Percentiles rank a stretch among this genome's conserved stretches.
These are phyloP conservation scores for Coregonus suidteri DNA, from an alignment of 2,797 vertebrate genomes.

Conservation along the genomic window DNA sequence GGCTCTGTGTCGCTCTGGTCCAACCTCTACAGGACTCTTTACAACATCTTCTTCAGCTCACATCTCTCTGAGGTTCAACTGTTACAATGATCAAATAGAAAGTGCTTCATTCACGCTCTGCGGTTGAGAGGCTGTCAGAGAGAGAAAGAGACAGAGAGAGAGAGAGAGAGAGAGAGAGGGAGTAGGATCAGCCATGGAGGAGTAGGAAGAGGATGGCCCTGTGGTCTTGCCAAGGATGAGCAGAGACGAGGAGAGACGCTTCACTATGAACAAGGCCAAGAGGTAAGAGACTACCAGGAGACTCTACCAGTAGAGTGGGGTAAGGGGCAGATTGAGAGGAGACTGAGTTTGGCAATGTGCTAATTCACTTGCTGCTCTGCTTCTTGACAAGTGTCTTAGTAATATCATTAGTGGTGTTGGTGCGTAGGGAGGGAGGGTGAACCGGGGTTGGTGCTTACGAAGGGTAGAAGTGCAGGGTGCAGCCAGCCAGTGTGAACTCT, in stretches of 20 bases:
- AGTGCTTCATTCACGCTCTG: conserved; percentile 44
- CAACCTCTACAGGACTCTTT: neutral
- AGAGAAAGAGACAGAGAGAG: conserved; percentile 24
- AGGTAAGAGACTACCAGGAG: conserved; percentile 62
- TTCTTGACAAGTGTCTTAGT: conserved; percentile 30
- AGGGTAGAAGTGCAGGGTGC: neutral
- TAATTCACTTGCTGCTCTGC: conserved; percentile 25
- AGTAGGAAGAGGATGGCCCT: conserved; percentile 65
- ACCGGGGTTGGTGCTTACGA: neutral
- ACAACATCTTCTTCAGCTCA: conserved; percentile 1
- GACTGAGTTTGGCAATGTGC: conserved; percentile 18
- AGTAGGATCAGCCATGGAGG: conserved; percentile 68
- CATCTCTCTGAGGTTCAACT: conserved; percentile 13
- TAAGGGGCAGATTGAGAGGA: conserved; percentile 28
- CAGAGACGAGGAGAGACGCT: conserved; percentile 66
- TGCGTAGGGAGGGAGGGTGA: neutral
- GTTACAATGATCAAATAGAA: conserved; percentile 10
- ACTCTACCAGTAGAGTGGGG: neutral
- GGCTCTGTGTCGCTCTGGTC: neutral
- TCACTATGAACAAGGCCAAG: conserved; percentile 80
- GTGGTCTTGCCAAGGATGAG: conserved; percentile 61
- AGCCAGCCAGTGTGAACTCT: neutral
- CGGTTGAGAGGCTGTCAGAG: conserved; percentile 44
- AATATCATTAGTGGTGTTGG: neutral
- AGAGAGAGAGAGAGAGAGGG: conserved; percentile 24